Conservation (phyloP, 2,113 vertebrate species). For the Carassius carassius region DNA sequence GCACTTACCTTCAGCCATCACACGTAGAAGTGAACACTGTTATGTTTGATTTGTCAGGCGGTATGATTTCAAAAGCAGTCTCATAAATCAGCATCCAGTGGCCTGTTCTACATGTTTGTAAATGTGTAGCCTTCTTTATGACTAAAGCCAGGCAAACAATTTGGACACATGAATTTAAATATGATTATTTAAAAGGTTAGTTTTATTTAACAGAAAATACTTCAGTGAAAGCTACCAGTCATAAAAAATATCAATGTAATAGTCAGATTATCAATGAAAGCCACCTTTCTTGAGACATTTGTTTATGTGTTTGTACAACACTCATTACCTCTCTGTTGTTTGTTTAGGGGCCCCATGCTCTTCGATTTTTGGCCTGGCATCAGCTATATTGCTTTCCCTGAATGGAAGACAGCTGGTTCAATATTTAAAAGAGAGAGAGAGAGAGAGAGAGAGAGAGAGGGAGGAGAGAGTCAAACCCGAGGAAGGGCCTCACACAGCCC, state of each 20-base stretch:
- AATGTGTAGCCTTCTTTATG: background rate
- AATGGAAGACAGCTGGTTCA: slow-evolving; percentile 95
- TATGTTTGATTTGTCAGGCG: slow-evolving; percentile 30
- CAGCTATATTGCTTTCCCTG: slow-evolving; percentile 79
- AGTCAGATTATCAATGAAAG: slow-evolving; percentile 16
- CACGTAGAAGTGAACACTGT: slow-evolving; percentile 5
- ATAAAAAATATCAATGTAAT: background rate
- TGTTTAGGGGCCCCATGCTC: slow-evolving; percentile 73
- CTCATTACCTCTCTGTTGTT: slow-evolving; percentile 81
- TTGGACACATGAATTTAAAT: background rate
- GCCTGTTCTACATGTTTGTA: background rate
- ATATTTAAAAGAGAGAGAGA: slow-evolving; percentile 77
- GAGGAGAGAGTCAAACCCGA: background rate
- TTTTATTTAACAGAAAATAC: background rate
- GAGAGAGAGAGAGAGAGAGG: slow-evolving; percentile 38
- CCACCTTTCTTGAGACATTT: slow-evolving; percentile 61
- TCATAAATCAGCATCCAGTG: slow-evolving; percentile 39
- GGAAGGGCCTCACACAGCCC: slow-evolving; percentile 83
- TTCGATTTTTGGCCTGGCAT: slow-evolving; percentile 77
- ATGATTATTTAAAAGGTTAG: background rate
- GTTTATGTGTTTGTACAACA: slow-evolving; percentile 80
- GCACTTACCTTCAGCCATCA: slow-evolving; percentile 10
- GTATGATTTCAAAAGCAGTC: slow-evolving; percentile 26
- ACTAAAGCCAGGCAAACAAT: background rate
- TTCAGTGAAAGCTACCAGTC: slow-evolving; percentile 34